Conservation (phyloP, 2,113 vertebrate species). For the Turnix velox region DNA sequence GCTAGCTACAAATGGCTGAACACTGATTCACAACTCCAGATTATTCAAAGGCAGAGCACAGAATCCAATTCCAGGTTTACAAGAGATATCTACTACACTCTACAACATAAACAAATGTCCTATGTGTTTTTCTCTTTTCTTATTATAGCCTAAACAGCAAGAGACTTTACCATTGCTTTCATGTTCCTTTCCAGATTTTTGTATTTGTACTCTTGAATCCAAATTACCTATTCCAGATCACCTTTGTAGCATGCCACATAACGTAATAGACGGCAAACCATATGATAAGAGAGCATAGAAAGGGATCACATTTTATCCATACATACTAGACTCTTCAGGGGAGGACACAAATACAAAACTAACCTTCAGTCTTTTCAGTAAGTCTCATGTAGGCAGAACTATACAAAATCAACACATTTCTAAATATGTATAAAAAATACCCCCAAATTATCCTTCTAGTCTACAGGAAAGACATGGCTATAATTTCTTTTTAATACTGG, state of each 20-base stretch:
- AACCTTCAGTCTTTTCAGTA: background rate
- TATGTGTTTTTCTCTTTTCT: background rate
- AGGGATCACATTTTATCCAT: background rate
- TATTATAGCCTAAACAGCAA: background rate
- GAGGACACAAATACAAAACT: background rate
- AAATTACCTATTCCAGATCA: background rate
- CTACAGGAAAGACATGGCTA: background rate
- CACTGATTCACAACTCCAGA: background rate
- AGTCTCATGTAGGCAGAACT: background rate
- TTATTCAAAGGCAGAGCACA: background rate
- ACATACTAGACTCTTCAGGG: background rate
- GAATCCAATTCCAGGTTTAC: background rate
- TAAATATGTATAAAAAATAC: background rate
- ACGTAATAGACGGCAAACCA: background rate
- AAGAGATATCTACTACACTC: background rate
- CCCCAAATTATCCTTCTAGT: background rate
- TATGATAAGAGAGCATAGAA: background rate
- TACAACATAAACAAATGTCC: background rate
- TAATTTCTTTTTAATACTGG: background rate
- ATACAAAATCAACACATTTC: background rate
- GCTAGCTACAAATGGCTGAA: background rate
- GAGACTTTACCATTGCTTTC: background rate
- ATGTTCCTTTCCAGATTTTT: background rate
- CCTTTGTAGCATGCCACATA: background rate
- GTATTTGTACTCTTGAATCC: background rate